A percentile compares a stretch with the other conserved stretches of the same genome.
Conservation (phyloP, 2,888 invertebrate species). For the Cecidostiba fungosa region DNA sequence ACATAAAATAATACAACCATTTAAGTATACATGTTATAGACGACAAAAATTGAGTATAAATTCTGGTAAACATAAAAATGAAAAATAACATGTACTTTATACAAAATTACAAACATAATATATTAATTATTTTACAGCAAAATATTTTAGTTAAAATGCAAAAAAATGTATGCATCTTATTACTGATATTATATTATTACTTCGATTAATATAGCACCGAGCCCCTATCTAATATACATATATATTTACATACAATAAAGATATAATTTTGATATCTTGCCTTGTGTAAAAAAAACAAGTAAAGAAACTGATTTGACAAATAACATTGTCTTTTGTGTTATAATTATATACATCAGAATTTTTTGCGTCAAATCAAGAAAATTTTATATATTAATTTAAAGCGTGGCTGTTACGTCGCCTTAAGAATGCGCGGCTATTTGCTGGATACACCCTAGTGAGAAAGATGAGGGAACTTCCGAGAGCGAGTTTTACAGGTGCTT, state of each 20-base stretch:
- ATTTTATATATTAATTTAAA: constrained; percentile 66
- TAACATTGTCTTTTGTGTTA: background rate
- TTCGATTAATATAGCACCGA: constrained; percentile 28
- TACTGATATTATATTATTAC: too few relatives aligned
- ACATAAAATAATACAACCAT: constrained; percentile 4
- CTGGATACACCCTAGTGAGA: constrained; percentile 84
- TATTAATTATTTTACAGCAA: background rate
- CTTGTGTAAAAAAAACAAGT: background rate
- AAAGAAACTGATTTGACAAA: background rate
- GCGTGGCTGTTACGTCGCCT: constrained; percentile 83
- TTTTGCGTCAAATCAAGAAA: background rate
- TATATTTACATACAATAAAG: background rate
- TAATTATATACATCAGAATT: constrained; percentile 13
- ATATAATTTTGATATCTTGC: background rate
- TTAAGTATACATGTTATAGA: background rate
- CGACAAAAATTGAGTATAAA: background rate
- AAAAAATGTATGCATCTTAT: background rate
- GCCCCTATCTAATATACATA: background rate
- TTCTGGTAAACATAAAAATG: background rate
- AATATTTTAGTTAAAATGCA: background rate
- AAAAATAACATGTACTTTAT: background rate
- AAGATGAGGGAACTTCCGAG: constrained; percentile 91
- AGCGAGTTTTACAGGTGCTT: constrained; percentile 89
- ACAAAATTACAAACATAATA: background rate
- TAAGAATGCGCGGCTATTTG: constrained; percentile 83